Conservation (phyloP, 2,113 vertebrate species). For the Chaetodon trifascialis region DNA sequence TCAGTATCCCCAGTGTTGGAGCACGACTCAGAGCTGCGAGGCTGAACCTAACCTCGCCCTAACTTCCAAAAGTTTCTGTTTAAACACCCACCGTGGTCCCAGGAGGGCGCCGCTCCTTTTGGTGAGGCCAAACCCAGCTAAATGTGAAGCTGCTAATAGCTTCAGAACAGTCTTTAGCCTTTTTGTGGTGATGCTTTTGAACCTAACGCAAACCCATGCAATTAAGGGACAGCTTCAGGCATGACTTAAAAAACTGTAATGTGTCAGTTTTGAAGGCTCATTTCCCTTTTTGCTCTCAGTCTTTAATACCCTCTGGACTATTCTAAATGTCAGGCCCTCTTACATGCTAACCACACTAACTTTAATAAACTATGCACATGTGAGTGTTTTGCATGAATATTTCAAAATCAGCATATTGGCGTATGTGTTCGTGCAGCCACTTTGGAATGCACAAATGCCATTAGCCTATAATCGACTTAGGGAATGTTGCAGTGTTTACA, state of each 20-base stretch:
- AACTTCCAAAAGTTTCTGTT: constrained; percentile 38
- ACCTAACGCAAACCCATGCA: constrained; percentile 20
- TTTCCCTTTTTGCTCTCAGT: constrained; percentile 4
- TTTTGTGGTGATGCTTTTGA: constrained; percentile 10
- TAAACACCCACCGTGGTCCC: constrained; percentile 28
- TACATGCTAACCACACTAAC: constrained; percentile 37
- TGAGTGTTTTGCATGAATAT: constrained; percentile 30
- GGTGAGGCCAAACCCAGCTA: background rate
- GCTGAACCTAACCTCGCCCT: constrained; percentile 35
- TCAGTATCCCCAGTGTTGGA: constrained; percentile 15
- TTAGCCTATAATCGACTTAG: constrained; percentile 76
- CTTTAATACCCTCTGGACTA: constrained; percentile 28
- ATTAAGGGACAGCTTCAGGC: constrained; percentile 49
- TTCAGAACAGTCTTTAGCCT: constrained; percentile 2
- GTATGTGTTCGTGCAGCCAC: constrained; percentile 17
- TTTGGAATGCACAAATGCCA: constrained; percentile 60
- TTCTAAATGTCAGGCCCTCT: constrained; percentile 43
- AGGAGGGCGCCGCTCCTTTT: background rate
- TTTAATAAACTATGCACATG: constrained; percentile 18
- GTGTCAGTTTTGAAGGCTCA: constrained; percentile 29
- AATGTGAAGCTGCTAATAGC: constrained; percentile 31
- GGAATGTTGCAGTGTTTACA: constrained; percentile 72
- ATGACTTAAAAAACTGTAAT: constrained; percentile 26
- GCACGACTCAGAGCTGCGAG: constrained; percentile 7
- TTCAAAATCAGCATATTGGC: constrained; percentile 28